These are phyloP conservation scores for Agrotis exclamationis DNA, from an alignment of 2,888 invertebrate genomes.

Conservation along the genomic window DNA sequence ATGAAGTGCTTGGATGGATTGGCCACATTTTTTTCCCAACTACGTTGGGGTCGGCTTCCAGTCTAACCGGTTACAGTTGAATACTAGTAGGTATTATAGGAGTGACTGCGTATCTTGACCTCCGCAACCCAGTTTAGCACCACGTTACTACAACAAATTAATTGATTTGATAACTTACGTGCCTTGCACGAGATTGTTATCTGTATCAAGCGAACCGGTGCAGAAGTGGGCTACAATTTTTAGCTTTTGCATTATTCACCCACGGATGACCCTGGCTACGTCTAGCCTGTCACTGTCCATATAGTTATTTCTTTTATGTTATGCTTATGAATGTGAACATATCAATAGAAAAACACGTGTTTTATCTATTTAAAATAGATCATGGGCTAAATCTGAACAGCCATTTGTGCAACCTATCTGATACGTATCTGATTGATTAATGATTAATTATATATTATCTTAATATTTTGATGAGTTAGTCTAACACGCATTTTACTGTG, in stretches of 20 bases:
- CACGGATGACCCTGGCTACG: neutral
- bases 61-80: too few relatives aligned
- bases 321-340: too few relatives aligned
- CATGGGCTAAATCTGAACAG: neutral
- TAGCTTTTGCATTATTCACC: neutral
- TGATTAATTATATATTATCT: too few relatives aligned
- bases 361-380: conserved; percentile 8
- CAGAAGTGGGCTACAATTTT: neutral
- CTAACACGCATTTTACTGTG: neutral
- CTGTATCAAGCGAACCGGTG: neutral
- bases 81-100: too few relatives aligned
- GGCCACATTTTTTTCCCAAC: too few relatives aligned
- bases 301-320: neutral
- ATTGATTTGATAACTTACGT: too few relatives aligned
- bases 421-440: conserved; percentile 15
- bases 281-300: neutral
- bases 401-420: conserved; percentile 8
- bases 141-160: too few relatives aligned
- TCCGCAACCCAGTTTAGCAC: too few relatives aligned
- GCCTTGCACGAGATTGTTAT: too few relatives aligned
- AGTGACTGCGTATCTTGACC: too few relatives aligned
- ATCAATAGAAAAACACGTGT: neutral
- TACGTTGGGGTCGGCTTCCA: too few relatives aligned
- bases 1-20: too few relatives aligned
- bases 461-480: conserved; percentile 18